Conservation (phyloP, 2,113 vertebrate species). For the Macheiramphus alcinus region DNA sequence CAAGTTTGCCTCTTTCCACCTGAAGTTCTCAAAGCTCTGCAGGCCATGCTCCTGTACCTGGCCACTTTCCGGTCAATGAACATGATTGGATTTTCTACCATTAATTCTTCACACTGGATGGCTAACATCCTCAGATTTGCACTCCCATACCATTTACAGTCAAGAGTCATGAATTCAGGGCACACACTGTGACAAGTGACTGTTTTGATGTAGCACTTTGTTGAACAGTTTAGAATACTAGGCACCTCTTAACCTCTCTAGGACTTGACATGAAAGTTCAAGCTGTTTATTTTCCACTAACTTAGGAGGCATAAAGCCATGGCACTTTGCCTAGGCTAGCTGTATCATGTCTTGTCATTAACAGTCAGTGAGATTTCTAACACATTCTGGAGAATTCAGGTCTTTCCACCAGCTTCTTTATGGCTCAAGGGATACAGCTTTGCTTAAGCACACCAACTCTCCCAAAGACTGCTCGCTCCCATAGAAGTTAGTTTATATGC, state of each 20-base stretch:
- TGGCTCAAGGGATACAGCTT: not conserved
- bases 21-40: not conserved
- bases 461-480: not conserved
- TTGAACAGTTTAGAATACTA: not conserved
- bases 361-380: not conserved
- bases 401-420: not conserved
- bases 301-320: not conserved
- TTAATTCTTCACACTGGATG: not conserved
- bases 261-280: not conserved
- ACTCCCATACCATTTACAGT: not conserved
- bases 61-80: not conserved
- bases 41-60: not conserved
- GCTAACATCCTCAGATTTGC: not conserved
- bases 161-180: not conserved
- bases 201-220: not conserved
- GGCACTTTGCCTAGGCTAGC: not conserved
- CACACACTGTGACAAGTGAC: not conserved
- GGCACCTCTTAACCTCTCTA: not conserved
- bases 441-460: not conserved
- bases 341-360: not conserved
- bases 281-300: not conserved
- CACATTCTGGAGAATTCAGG: not conserved
- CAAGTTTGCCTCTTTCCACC: not conserved
- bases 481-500: not conserved
- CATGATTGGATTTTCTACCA: not conserved